phyloP scores from a whole-genome alignment of 64 coral and sea anemone genomes.

The Montipora efflorescens region DNA sequence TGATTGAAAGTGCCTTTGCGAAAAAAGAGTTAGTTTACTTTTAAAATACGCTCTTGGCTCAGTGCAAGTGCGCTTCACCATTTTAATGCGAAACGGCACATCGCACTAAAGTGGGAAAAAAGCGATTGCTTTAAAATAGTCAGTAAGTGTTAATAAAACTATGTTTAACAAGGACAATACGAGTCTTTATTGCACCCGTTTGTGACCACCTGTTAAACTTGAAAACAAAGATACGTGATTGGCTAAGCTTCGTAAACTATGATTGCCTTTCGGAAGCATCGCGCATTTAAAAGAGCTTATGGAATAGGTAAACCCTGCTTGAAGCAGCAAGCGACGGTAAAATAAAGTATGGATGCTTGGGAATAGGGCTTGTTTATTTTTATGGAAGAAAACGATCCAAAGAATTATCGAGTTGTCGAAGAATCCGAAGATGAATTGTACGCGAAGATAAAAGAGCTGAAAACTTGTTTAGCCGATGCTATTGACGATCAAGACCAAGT shows the following conservation, averaged over 20 bases:
- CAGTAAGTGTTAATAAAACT: not conserved
- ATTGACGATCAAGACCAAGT: constrained; percentile 65
- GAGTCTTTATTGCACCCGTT: no score
- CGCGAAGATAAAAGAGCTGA: constrained; percentile 69
- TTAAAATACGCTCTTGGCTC: no score
- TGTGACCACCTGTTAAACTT: constrained; percentile 28
- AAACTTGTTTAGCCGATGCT: constrained; percentile 57
- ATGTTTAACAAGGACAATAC: not conserved
- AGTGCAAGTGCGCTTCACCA: not conserved
- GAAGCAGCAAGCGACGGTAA: not conserved
- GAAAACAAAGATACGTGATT: constrained; percentile 8
- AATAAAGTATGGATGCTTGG: not conserved
- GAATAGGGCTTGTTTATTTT: not conserved
- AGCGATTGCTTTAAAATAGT: not conserved
- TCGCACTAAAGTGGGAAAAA: not conserved
- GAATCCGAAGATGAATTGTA: constrained; percentile 78
- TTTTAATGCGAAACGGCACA: not conserved
- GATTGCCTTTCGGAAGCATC: not conserved
- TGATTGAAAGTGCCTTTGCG: not conserved
- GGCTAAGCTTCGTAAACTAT: not conserved
- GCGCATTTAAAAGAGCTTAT: not conserved
- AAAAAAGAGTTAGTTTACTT: not conserved
- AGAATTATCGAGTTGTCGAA: constrained; percentile 78
- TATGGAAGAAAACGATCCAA: constrained; percentile 88
- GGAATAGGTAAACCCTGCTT: not conserved